phyloP scores from a whole-genome alignment of 1,140 invertebrate genomes.

The Bombyx mori region ASM3026992v2 NC_085130.1:17040501-17041000 shows the following conservation, averaged over 20 bases:
- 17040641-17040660: conserved; percentile 12
- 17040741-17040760: conserved; percentile 52
- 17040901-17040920: no score
- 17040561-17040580: conserved; percentile 12
- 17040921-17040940: no score
- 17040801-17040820: conserved; percentile 31
- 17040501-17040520: conserved; percentile 43
- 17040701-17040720: conserved; percentile 25
- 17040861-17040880: conserved; percentile 34
- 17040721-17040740: conserved; percentile 48
- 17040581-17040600: conserved; percentile 63
- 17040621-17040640: background rate
- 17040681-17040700: conserved; percentile 25
- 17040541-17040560: conserved; percentile 25
- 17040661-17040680: conserved; percentile 29
- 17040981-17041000: no score
- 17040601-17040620: conserved; percentile 3
- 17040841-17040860: conserved; percentile 18
- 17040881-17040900: no score
- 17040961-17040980: no score
- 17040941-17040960: no score
- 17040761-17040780: conserved; percentile 37
- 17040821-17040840: conserved; percentile 22
- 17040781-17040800: conserved; percentile 28
- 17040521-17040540: conserved; percentile 44